Conservation (phyloP, 2,888 invertebrate species). For the Penaeus monodon region DNA sequence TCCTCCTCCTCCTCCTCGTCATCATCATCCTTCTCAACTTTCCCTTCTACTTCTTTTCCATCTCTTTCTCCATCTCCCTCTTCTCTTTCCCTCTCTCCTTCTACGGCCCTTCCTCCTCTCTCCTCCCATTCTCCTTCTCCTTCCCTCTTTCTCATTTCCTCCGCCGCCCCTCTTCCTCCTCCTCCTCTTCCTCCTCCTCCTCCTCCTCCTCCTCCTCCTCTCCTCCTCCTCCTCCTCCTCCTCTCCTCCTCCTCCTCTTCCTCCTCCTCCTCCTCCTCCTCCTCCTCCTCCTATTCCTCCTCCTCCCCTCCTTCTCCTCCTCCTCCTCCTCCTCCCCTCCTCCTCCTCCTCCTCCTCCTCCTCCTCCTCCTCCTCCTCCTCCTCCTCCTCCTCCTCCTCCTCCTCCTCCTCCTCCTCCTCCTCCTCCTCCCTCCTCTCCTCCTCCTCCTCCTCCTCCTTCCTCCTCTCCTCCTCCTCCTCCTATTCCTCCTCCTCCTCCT, state of each 20-base stretch:
- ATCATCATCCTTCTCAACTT: too few relatives aligned
- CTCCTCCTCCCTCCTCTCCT: background rate
- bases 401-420: background rate
- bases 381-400: background rate
- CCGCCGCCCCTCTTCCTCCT: background rate
- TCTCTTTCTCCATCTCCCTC: background rate
- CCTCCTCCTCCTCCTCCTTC: background rate
- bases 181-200: background rate
- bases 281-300: background rate
- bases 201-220: background rate
- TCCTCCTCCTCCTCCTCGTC: too few relatives aligned
- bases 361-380: too few relatives aligned
- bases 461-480: background rate
- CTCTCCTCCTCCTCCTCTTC: background rate
- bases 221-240: background rate
- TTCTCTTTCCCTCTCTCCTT: background rate
- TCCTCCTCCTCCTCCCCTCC: background rate
- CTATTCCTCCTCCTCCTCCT: background rate
- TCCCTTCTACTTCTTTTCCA: too few relatives aligned
- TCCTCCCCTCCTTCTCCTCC: background rate
- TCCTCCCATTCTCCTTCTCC: background rate
- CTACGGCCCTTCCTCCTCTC: background rate
- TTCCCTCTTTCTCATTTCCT: background rate
- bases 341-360: too few relatives aligned
- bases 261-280: background rate